These are phyloP conservation scores for Pitta sordida DNA, from an alignment of 2,113 vertebrate genomes.

Conservation along the genomic window DNA sequence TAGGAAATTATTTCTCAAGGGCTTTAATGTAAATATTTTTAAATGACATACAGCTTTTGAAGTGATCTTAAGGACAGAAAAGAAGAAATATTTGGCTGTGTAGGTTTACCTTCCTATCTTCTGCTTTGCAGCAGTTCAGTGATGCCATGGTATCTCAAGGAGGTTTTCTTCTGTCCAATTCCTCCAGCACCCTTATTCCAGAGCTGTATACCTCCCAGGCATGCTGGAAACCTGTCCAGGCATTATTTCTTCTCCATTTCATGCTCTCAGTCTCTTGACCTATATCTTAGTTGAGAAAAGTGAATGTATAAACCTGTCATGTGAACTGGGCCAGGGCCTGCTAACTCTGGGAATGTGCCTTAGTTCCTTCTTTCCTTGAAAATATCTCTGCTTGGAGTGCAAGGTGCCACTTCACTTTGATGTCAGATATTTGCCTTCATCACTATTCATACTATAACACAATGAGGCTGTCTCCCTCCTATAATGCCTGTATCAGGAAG, in stretches of 20 bases:
- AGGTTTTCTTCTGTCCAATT: accelerated
- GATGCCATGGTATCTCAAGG: neutral
- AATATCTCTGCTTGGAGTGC: accelerated
- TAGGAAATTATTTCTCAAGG: neutral
- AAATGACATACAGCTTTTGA: neutral
- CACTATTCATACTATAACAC: neutral
- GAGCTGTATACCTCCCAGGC: neutral
- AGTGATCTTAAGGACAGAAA: neutral
- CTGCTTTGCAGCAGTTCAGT: neutral
- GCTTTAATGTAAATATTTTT: neutral
- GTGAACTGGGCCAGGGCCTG: neutral
- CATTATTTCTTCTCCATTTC: neutral
- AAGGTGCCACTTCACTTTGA: neutral
- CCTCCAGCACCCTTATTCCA: neutral
- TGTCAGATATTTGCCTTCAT: neutral
- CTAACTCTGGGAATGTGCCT: neutral
- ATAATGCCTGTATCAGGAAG: neutral
- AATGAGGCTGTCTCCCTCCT: neutral
- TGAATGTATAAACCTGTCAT: neutral
- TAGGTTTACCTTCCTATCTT: neutral
- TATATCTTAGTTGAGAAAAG: neutral
- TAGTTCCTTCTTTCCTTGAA: neutral
- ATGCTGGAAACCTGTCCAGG: neutral
- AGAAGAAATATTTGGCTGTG: neutral
- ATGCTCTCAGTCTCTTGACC: neutral